Conservation (phyloP, 2,888 invertebrate species). For the Sepioteuthis lessoniana region DNA sequence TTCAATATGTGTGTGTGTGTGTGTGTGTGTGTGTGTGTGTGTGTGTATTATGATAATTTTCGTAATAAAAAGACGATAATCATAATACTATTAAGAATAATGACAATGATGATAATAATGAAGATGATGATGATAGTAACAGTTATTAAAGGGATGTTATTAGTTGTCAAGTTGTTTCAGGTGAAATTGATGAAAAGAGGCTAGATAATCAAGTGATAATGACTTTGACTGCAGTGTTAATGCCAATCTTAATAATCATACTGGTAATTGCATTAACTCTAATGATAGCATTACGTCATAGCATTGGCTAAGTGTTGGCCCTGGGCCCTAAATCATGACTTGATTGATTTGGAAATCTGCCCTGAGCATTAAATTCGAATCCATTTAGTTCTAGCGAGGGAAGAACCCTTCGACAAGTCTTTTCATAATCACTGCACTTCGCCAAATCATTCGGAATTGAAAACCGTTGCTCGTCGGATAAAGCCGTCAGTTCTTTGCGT, state of each 20-base stretch:
- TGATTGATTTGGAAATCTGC: slow-evolving; percentile 23
- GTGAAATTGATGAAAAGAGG: background rate
- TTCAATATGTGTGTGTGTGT: background rate
- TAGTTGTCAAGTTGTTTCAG: background rate
- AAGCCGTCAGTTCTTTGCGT: background rate
- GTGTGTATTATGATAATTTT: too few species aligned
- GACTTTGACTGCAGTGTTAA: slow-evolving; percentile 33
- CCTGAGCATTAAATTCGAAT: background rate
- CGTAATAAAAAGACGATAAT: background rate
- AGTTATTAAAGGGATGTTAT: background rate
- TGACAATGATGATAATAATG: too few species aligned
- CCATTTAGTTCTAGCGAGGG: background rate
- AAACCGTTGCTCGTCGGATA: background rate
- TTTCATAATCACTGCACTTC: background rate
- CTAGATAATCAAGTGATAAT: slow-evolving; percentile 4
- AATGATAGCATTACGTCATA: slow-evolving; percentile 33
- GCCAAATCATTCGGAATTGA: background rate
- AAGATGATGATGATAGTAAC: too few species aligned
- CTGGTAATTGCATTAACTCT: slow-evolving; percentile 1
- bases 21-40: background rate
- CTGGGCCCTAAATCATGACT: background rate
- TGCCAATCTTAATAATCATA: slow-evolving; percentile 2
- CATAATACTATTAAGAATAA: too few species aligned
- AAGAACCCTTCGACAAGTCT: background rate
- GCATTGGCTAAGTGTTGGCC: slow-evolving; percentile 5